Evolutionary conservation across 1,140 invertebrate genomes (phyloP), one percentile per base, ranked within the genome.

Genomic region (Anoplophora glabripennis): DNA sequence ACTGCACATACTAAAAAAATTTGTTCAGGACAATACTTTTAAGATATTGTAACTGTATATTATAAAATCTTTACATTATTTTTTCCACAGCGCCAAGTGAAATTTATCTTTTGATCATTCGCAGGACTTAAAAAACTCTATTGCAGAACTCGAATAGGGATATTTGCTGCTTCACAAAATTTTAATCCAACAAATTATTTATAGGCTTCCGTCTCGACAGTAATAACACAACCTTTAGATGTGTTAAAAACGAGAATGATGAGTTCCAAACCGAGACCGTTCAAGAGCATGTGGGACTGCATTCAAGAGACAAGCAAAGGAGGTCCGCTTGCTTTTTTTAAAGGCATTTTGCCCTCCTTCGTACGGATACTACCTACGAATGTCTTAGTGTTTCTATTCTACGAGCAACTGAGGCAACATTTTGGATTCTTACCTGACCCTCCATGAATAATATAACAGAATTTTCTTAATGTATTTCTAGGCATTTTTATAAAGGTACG

Each of bases 291-390:
- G 83, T 95, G 60, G 78, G 90, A 12, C 69, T 82, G 12, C 88
- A 89, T 69, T n/a, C 21, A 21, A 17, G 5, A 33, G 14, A 97
- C 94, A 18, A 93, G 89, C 1, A 91, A 89, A 76, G 78, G 91
- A 61, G 95, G 96, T 42, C 94, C 94, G 15, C 61, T 89, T 36
- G 95, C 92, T 62, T 99, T 98, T 78, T 98, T 92, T 72, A 97
- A 98, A 82, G 96, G 97, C 33, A 98, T 96, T 75, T 78, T 98
- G 70, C 96, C 96, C 68, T 95, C 96, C 4, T 99, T 98, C 80
- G 87, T 98, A n/a, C 86, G 97, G 38, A 81, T 99, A n/a, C 94
- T 92, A 28, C 97, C 97, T 1, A 96, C 99, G 57, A 99, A 96
- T 11, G 90, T 99, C 55, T 79, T 99, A 10, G 95, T 94, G 1